A percentile compares a stretch with the other conserved stretches of the same genome.
phyloP scores from a whole-genome alignment of 2,888 invertebrate genomes.

The Plutella xylostella region DNA sequence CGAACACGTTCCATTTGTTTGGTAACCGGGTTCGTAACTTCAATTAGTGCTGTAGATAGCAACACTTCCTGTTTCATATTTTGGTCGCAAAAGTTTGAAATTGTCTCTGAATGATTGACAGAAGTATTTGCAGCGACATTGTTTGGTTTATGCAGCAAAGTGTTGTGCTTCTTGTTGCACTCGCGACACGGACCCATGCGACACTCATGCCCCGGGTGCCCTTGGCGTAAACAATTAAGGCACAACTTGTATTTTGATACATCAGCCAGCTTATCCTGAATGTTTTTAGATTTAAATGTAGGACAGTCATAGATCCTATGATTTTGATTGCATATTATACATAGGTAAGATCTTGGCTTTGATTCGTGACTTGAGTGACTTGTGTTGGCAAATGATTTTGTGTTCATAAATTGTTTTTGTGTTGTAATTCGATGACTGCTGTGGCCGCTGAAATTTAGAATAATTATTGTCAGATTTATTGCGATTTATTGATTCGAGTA shows the following conservation, averaged over 20 bases:
- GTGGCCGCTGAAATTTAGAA: too few relatives aligned
- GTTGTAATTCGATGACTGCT: too few relatives aligned
- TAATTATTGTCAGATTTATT: not conserved
- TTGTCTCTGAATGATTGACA: too few relatives aligned
- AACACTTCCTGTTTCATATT: too few relatives aligned
- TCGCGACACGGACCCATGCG: not conserved
- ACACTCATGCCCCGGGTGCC: not conserved
- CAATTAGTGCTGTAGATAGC: conserved; percentile 14
- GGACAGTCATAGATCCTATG: conserved; percentile 12
- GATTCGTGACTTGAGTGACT: too few relatives aligned
- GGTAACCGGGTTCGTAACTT: conserved; percentile 15
- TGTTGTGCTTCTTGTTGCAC: not conserved
- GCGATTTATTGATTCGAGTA: conserved; percentile 7
- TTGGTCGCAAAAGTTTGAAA: too few relatives aligned
- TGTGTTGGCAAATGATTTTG: too few relatives aligned
- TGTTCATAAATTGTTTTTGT: too few relatives aligned
- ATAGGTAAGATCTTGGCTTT: too few relatives aligned
- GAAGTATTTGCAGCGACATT: too few relatives aligned
- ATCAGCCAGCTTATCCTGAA: conserved; percentile 4
- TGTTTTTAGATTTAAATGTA: conserved; percentile 5
- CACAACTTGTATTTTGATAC: conserved; percentile 9
- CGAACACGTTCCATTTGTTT: conserved; percentile 8
- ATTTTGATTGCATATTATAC: conserved; percentile 5
- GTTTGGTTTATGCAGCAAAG: not conserved
- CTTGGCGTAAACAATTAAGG: not conserved